Evolutionary conservation across 2,797 vertebrate species (phyloP), one percentile per base, ranked within the genome.

Genomic region (Spea hammondii): DNA sequence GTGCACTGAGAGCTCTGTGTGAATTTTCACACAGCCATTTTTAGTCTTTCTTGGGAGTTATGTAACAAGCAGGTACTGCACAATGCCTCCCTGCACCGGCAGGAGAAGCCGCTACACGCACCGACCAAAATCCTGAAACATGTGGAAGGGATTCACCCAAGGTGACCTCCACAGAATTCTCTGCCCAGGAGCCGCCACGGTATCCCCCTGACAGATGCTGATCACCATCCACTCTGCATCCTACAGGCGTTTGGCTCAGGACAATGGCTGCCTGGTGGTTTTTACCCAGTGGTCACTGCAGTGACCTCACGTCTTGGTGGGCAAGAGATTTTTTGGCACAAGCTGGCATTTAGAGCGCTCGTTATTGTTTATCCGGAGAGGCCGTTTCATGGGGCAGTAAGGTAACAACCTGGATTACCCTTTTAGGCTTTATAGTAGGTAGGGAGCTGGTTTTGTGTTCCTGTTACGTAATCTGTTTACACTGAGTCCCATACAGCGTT

Each of bases 11-110:
- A 32, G 13, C 49, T 62, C 12, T 32, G 10, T 59, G 14, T 49
- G 57, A 69, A 45, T 79, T 45, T 53, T 73, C n/a, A 60, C 48
- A 76, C n/a, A 17, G 13, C 45, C 32, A 32, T 72, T 32, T 59
- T 50, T 5, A 55, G 65, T 65, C 50, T 49, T 14, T 44, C 72
- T 54, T 45, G 51, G 32, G 44, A 49, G 10, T 65, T 78, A 59
- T 67, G 8, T 65, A 79, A 73, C 62, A 68, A 60, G 53, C 70
- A 79, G 70, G 71, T 79, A 67, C 62, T 7, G 10, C 32, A 55
- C 5, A 65, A n/a, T 53, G 62, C 49, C 14, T 74, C 44, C 62
- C 10, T 67, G 51, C 11, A 45, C 67, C 62, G 60, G 77, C 51
- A 68, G 77, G 70, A 74, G 77, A 53, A 44, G 54, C 59, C 54